phyloP scores from a whole-genome alignment of 2,797 vertebrate species.

The Diplodus sargus region DNA sequence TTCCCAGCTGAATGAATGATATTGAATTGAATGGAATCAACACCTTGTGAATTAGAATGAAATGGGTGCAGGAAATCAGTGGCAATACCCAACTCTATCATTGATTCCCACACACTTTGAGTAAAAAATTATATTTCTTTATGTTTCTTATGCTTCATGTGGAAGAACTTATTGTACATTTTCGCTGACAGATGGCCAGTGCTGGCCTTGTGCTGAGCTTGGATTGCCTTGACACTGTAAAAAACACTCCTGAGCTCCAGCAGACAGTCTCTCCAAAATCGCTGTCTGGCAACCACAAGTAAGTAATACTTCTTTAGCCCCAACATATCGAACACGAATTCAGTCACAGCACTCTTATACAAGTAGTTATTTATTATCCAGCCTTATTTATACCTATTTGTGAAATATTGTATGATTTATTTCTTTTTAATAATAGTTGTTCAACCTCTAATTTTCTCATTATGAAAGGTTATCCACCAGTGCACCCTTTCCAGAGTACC shows the following conservation, averaged over 20 bases:
- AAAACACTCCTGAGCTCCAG: conserved; percentile 64
- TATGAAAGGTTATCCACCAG: conserved; percentile 46
- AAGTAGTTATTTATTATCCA: neutral
- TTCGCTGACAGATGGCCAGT: conserved; percentile 66
- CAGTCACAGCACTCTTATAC: neutral
- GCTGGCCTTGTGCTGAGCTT: conserved; percentile 66
- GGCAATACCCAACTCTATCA: too few relatives aligned
- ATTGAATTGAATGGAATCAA: too few relatives aligned
- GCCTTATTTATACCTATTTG: neutral
- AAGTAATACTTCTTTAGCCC: conserved; percentile 22
- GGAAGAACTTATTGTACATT: neutral
- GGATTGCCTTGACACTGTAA: conserved; percentile 64
- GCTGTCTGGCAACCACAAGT: conserved; percentile 52
- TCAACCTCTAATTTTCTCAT: neutral
- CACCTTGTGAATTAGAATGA: too few relatives aligned
- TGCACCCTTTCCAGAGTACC: conserved; percentile 50
- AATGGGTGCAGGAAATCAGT: too few relatives aligned
- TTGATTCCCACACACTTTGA: neutral
- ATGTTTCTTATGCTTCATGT: neutral
- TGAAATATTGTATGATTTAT: neutral
- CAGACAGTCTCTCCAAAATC: conserved; percentile 26
- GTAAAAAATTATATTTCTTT: too few relatives aligned
- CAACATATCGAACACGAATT: neutral
- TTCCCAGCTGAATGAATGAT: too few relatives aligned
- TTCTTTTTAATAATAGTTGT: neutral